Percentiles rank a stretch among this genome's conserved stretches.
phyloP scores from a whole-genome alignment of 2,113 vertebrate genomes.

The Neopipo cinnamomea region DNA sequence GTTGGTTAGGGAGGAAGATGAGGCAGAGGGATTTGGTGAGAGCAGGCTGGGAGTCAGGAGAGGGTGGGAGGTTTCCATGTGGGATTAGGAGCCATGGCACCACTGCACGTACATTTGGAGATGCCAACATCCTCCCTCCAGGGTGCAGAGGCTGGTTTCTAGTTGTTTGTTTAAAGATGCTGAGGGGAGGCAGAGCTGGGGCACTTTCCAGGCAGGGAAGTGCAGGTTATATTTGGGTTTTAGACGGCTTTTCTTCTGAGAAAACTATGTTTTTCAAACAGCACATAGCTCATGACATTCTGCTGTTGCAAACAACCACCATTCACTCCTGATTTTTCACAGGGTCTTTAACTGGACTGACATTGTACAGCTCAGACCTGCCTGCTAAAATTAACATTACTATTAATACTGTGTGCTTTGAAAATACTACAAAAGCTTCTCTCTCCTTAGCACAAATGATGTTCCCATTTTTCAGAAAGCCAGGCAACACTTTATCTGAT shows the following conservation, averaged over 20 bases:
- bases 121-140: neutral
- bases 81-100: rapidly evolving
- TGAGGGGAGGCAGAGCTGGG: neutral
- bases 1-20: neutral
- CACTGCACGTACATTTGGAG: neutral
- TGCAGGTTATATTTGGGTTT: neutral
- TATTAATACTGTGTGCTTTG: neutral
- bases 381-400: neutral
- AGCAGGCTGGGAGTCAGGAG: neutral
- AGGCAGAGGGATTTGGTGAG: neutral
- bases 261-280: neutral
- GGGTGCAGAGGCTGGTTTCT: neutral
- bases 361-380: neutral
- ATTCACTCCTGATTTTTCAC: neutral
- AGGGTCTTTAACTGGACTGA: neutral
- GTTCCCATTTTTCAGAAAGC: neutral
- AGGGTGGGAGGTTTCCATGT: neutral
- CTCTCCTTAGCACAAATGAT: neutral
- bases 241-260: neutral
- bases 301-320: neutral
- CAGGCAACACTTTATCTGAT: neutral
- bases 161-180: neutral
- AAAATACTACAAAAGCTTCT: neutral
- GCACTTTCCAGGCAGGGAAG: neutral
- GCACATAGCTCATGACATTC: neutral